Conservation (phyloP, 2,888 invertebrate species). For the Homarus gammarus region DNA sequence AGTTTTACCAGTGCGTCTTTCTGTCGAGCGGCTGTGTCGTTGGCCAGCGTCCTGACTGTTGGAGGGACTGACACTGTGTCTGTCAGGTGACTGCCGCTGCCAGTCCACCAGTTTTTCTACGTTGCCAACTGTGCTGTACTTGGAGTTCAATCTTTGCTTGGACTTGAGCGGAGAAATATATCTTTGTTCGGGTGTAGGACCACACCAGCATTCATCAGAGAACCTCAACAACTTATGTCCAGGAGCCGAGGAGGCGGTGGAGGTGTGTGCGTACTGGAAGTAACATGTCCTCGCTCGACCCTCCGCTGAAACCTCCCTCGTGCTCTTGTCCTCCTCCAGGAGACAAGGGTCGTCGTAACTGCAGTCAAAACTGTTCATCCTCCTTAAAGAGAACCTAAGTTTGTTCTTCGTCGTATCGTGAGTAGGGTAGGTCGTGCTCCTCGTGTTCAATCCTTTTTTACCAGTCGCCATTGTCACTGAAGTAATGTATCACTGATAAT, state of each 20-base stretch:
- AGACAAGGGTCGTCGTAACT: slow-evolving; percentile 12
- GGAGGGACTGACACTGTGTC: slow-evolving; percentile 2
- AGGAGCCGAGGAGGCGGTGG: neutral
- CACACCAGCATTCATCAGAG: slow-evolving; percentile 46
- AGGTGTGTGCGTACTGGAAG: slow-evolving; percentile 30
- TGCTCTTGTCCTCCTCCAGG: neutral
- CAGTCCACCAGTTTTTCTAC: slow-evolving; percentile 28
- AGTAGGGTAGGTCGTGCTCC: neutral
- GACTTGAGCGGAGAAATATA: neutral
- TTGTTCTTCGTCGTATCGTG: neutral
- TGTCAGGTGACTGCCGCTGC: slow-evolving; percentile 2
- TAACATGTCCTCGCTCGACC: slow-evolving; percentile 13
- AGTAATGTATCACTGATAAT: neutral
- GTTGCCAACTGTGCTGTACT: neutral
- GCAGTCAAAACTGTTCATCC: slow-evolving; percentile 58
- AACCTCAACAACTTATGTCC: slow-evolving; percentile 44
- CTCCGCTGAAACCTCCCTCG: slow-evolving; percentile 36
- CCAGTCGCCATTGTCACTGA: slow-evolving; percentile 3
- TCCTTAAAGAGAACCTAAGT: slow-evolving; percentile 1
- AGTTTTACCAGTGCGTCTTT: neutral
- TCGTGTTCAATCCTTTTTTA: slow-evolving; percentile 1
- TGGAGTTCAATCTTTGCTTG: slow-evolving; percentile 24
- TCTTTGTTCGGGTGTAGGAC: slow-evolving; percentile 9
- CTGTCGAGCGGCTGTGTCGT: slow-evolving; percentile 30
- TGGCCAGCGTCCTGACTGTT: slow-evolving; percentile 9